Base-by-base conservation (phyloP, 2,888 invertebrate species). In the Ceraclea dissimilis region DNA sequence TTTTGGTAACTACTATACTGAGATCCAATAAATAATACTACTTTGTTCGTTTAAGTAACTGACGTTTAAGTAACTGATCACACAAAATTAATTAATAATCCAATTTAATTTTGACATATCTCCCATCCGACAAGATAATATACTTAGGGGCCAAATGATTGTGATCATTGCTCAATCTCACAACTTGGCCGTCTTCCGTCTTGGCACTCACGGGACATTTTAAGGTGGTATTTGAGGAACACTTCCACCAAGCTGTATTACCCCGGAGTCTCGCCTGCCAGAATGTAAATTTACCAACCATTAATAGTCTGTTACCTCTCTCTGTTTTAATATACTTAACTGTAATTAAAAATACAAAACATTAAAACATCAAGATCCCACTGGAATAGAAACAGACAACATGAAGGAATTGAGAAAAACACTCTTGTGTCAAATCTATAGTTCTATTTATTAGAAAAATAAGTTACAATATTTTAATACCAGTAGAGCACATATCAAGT, bases 151-250 rank as follows among this genome's bases (percentile, higher is more conserved):
- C 8, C 13, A 16, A 16, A 13, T 39, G 39, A 16, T 16, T 39
- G 13, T 39, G 39, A n/a, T 39, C 4, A 39, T 39, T 39, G 5
- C 2, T n/a, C 4, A n/a, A 8, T 16, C 39, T 39, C 2, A 13
- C 13, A 4, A 39, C n/a, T 13, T 4, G 2, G 13, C 13, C 16
- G 39, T 39, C 16, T 13, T 16, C 2, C 13, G 39, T 39, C 13
- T 4, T 39, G 39, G 39, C 51, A 20, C n/a, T 16, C 8, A 16
- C 13, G 13, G 47, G 33, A 8, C 52, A 52, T 18, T 47, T 22
- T 47, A 26, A 26, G 11, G 26, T 47, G 11, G 46, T 47, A 33
- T 31, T 31, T 17, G 52, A 46, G 19, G 52, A 52, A 31, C 52
- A 52, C 20, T 31, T 46, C 52, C 52, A 52, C 52, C 44, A 44